A percentile compares a stretch with the other conserved stretches of the same genome.
These are phyloP conservation scores for Drosophila heteroneura DNA, from an alignment of 2,888 invertebrate genomes.

Conservation along the genomic window DNA sequence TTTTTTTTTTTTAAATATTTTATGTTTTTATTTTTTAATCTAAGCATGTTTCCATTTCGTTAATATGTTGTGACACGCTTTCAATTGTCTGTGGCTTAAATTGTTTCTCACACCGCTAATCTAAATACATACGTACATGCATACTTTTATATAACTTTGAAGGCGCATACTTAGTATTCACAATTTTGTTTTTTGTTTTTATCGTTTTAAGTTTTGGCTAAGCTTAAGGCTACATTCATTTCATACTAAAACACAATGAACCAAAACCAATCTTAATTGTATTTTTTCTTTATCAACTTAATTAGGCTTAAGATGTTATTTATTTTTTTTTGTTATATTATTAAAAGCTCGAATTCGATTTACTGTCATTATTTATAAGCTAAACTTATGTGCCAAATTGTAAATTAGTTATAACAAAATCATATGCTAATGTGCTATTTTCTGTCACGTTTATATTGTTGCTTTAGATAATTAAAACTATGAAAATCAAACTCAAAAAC, in stretches of 20 bases:
- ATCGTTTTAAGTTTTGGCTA: conserved; percentile 50
- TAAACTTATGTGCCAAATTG: conserved; percentile 58
- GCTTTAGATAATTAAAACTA: conserved; percentile 3
- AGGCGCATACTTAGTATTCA: conserved; percentile 84
- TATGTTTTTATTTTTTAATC: conserved; percentile 36
- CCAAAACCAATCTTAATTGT: conserved; percentile 39
- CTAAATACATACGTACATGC: conserved; percentile 59
- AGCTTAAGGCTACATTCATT: conserved; percentile 60
- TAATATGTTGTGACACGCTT: conserved; percentile 12
- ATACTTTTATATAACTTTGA: conserved; percentile 70
- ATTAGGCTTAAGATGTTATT: conserved; percentile 32
- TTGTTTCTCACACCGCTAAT: conserved; percentile 50
- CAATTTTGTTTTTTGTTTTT: conserved; percentile 65
- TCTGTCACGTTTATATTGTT: conserved; percentile 21
- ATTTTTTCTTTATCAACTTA: conserved; percentile 28
- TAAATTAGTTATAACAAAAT: conserved; percentile 29
- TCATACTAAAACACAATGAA: conserved; percentile 55
- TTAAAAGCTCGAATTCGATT: conserved; percentile 83
- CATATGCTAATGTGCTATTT: conserved; percentile 34
- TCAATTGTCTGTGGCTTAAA: conserved; percentile 28
- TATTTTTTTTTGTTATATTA: conserved; percentile 54
- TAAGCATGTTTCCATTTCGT: conserved; percentile 56
- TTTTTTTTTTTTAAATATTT: conserved; percentile 8
- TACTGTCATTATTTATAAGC: conserved; percentile 60
- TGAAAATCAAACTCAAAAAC: conserved; percentile 25